Conservation (phyloP, 2,888 invertebrate genomes). For the Morpho helenor region DNA sequence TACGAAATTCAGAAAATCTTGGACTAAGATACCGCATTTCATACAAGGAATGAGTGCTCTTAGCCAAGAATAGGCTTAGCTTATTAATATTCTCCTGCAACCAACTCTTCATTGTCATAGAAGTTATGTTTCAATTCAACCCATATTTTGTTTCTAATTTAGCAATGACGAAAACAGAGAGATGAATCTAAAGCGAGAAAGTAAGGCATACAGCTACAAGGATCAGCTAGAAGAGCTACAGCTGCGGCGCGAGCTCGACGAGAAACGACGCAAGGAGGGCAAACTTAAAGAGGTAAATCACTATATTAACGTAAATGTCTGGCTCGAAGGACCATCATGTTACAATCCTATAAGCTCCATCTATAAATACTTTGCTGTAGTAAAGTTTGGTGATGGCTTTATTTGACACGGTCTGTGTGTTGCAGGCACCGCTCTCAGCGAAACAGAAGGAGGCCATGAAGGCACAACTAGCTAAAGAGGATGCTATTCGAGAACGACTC, state of each 20-base stretch:
- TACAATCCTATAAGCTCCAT: no score
- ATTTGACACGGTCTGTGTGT: background rate
- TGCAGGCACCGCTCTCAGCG: slow-evolving; percentile 74
- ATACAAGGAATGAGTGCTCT: no score
- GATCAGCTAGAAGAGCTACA: slow-evolving; percentile 98
- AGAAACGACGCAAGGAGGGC: slow-evolving; percentile 89
- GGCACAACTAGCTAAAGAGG: slow-evolving; percentile 91
- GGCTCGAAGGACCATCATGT: no score
- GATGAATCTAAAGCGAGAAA: slow-evolving; percentile 95
- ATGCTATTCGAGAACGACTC: slow-evolving; percentile 84
- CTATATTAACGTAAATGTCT: no score
- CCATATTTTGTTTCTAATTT: background rate
- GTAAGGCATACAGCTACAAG: slow-evolving; percentile 97
- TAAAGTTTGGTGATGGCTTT: no score
- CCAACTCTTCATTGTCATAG: no score
- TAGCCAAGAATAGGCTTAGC: no score
- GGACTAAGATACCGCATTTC: no score
- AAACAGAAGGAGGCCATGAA: slow-evolving; percentile 96
- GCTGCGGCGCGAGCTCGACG: slow-evolving; percentile 94
- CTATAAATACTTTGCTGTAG: no score
- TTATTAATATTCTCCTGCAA: no score
- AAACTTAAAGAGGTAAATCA: slow-evolving; percentile 80
- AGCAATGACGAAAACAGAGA: slow-evolving; percentile 72
- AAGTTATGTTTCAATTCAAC: background rate
- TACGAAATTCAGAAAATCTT: no score